Conservation (phyloP, 2,113 vertebrate species). For the Halcyon malimbica region DNA sequence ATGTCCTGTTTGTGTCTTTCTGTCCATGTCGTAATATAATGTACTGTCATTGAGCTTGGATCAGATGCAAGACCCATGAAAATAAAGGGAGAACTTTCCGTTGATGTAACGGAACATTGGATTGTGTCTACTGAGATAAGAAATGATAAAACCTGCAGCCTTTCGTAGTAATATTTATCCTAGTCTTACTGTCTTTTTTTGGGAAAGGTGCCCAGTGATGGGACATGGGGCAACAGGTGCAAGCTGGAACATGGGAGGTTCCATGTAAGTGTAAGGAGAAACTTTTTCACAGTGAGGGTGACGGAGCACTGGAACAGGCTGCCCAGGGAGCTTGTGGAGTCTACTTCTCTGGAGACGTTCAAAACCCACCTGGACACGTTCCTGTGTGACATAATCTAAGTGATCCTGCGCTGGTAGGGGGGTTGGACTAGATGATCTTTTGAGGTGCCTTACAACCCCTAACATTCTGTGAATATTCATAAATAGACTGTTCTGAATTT, state of each 20-base stretch:
- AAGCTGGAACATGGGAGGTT: too few species aligned
- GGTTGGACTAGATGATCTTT: too few species aligned
- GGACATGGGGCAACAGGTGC: too few species aligned
- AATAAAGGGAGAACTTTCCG: not conserved
- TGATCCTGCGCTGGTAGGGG: too few species aligned
- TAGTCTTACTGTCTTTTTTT: not conserved
- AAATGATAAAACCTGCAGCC: not conserved
- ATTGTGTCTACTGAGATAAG: not conserved
- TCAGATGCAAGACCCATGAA: not conserved
- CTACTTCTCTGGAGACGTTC: too few species aligned
- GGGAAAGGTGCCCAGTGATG: not conserved
- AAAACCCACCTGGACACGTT: too few species aligned
- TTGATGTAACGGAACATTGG: not conserved
- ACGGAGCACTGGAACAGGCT: too few species aligned
- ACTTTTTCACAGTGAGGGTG: too few species aligned
- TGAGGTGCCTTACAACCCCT: too few species aligned
- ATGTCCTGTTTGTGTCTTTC: not conserved
- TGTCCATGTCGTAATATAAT: not conserved
- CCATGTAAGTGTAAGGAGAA: too few species aligned
- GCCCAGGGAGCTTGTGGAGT: too few species aligned
- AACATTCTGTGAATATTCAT: not conserved
- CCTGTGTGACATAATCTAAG: too few species aligned
- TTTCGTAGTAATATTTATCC: not conserved
- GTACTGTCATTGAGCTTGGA: not conserved
- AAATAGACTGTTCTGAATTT: not conserved